A percentile compares a stretch with the other conserved stretches of the same genome.
Conservation (phyloP, 2,888 invertebrate genomes). For the Acheta domesticus region DNA sequence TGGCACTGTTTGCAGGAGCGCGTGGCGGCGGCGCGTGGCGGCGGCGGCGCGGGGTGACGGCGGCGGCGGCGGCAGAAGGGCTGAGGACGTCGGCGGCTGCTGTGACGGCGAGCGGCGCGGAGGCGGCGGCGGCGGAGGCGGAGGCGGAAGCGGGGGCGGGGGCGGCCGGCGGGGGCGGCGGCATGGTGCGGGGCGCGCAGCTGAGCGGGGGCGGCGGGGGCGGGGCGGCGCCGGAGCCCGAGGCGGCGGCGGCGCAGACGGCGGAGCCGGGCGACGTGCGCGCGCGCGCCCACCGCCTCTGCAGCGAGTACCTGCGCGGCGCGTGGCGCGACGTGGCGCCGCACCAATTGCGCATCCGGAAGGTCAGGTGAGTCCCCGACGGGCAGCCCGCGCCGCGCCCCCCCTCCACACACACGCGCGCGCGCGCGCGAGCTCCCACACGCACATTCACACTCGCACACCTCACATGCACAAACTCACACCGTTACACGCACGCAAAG, state of each 20-base stretch:
- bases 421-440: too few relatives aligned
- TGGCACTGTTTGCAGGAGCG: too few relatives aligned
- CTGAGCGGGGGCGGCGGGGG: not conserved
- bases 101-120: not conserved
- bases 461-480: too few relatives aligned
- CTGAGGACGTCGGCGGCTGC: not conserved
- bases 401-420: too few relatives aligned
- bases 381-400: too few relatives aligned
- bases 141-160: not conserved
- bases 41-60: too few relatives aligned
- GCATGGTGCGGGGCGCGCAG: not conserved
- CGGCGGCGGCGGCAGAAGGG: too few relatives aligned
- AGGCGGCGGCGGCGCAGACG: not conserved
- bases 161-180: not conserved
- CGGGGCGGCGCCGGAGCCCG: not conserved
- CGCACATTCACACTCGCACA: too few relatives aligned
- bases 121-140: not conserved
- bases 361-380: conserved; percentile 45
- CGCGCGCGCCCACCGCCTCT: conserved; percentile 46
- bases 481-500: too few relatives aligned
- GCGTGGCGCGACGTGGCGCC: conserved; percentile 48
- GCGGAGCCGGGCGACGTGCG: conserved; percentile 41
- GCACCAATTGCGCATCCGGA: conserved; percentile 47
- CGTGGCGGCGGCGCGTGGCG: too few relatives aligned
- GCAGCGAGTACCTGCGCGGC: conserved; percentile 49